Base-by-base conservation (phyloP, 2,888 invertebrate genomes). In the Andrena dorsata region DNA sequence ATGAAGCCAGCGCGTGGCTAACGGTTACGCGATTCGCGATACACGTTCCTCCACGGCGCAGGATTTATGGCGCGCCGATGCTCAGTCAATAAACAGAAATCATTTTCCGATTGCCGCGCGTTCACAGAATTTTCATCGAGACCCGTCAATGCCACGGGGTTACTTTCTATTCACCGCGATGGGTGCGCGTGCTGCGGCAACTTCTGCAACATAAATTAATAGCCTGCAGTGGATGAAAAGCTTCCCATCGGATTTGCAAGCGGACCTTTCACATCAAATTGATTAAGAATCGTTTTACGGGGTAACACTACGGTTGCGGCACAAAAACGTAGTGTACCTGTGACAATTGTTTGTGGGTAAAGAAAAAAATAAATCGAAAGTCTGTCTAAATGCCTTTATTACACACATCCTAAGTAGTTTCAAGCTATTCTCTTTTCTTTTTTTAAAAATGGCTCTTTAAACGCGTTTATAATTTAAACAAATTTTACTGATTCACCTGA, bases 81-180 rank as follows among this genome's bases (percentile, higher is more conserved):
- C 0, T 4, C 16, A 28, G 10, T 66, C 63, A 63, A 82, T 80
- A 75, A 70, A 79, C 20, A 61, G 53, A 28, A 58, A 68, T 74
- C 60, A 74, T 60, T 73, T 53, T 20, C n/a, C 65, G 13, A 13
- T 72, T 20, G 6, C n/a, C 30, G n/a, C 53, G 23, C n/a, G 53
- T 28, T 60, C 16, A 10, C 28, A 26, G 26, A 47, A 74, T 70
- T 61, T 65, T n/a, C 49, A 28, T 32, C 26, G 41, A 6, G 49
- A 26, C n/a, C 7, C n/a, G 26, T 6, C 60, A 16, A 4, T 16
- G 6, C 7, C 20, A 10, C 3, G n/a, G 6, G 60, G 32, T 66
- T 60, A 70, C 56, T 74, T 16, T 28, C 41, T 10, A 74, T 70
- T 73, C 32, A 26, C n/a, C 20, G 30, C 8, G 41, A 5, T 7